Base-by-base conservation (phyloP, 2,797 vertebrate species). In the Scyliorhinus canicula region DNA sequence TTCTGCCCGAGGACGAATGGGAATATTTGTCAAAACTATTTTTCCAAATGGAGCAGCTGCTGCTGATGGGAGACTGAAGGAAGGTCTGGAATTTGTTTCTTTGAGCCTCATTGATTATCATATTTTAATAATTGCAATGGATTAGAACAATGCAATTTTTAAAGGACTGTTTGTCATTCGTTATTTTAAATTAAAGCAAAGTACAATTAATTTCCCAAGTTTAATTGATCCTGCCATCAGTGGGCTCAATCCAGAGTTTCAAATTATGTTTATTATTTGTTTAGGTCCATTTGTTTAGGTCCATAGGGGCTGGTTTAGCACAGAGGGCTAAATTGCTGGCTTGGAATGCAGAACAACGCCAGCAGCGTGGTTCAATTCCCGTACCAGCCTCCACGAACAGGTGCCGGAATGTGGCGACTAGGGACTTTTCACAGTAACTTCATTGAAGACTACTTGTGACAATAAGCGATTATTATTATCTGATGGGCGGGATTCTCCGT, bases 11-110 rank as follows among this genome's bases (percentile, higher is more conserved):
- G 99, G 99, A 95, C 98, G 98, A 95, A 99, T 99, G 98, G 99
- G 99, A 24, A 99, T 99, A 97, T 99, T 99, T 95, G 98, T 99
- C 96, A 99, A 99, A 97, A 99, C 98, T 0, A 99, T 99, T 97
- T 99, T 99, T 95, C 97, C 98, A 95, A 98, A 97, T 19, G 99
- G 99, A 96, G 98, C 98, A 50, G 98, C 98, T 0, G 98, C 98
- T 31, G 99, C 98, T 93, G 99, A 99, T 65, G 98, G 99, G 95
- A 97, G 99, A 95, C 98, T 99, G 85, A 99, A 99, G 97, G 98
- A 99, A 97, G 98, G 98, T 98, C 96, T 0, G 94, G 90, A 35
- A 57, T 55, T n/a, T 93, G 93, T 69, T 35, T 52, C 93, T 91
- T 93, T 93, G 26, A 93, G 44, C 40, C 44, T n/a, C 44, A 52